Conservation (phyloP, 2,797 vertebrate genomes). For the Acanthornis magna region DNA sequence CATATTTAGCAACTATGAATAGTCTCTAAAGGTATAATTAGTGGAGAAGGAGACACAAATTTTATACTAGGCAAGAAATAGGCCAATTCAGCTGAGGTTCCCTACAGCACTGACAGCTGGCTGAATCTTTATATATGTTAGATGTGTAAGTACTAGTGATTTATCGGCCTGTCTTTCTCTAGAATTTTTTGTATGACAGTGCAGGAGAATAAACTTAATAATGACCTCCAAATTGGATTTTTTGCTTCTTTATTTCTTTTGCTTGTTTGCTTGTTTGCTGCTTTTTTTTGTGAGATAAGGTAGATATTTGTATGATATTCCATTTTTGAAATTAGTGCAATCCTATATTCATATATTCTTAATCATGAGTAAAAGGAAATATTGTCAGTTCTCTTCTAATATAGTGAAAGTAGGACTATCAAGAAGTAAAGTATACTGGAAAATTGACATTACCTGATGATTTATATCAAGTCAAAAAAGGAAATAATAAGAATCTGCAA, state of each 20-base stretch:
- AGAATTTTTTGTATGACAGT: background rate
- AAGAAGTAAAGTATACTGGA: background rate
- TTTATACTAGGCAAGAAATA: constrained; percentile 62
- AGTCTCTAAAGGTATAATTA: constrained; percentile 72
- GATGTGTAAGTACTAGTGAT: constrained; percentile 35
- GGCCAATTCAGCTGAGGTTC: constrained; percentile 72
- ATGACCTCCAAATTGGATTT: background rate
- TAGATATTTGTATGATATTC: background rate
- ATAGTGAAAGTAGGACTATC: background rate
- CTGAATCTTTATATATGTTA: constrained; percentile 5
- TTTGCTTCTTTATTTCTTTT: background rate
- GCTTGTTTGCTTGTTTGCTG: background rate
- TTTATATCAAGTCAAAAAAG: background rate
- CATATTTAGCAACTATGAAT: constrained; percentile 29
- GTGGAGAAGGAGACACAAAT: constrained; percentile 42
- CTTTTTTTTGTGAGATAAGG: background rate
- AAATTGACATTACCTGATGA: background rate
- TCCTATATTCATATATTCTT: background rate
- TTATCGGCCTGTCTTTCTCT: constrained; percentile 53
- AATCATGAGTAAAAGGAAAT: background rate
- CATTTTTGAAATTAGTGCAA: background rate
- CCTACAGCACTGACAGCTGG: constrained; percentile 56
- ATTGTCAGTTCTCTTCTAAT: background rate
- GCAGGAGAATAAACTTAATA: background rate
- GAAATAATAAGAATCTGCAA: background rate